A percentile compares a stretch with the other conserved stretches of the same genome.
These are phyloP conservation scores for Campoletis raptor DNA, from an alignment of 2,888 invertebrate species.

Conservation along the genomic window DNA sequence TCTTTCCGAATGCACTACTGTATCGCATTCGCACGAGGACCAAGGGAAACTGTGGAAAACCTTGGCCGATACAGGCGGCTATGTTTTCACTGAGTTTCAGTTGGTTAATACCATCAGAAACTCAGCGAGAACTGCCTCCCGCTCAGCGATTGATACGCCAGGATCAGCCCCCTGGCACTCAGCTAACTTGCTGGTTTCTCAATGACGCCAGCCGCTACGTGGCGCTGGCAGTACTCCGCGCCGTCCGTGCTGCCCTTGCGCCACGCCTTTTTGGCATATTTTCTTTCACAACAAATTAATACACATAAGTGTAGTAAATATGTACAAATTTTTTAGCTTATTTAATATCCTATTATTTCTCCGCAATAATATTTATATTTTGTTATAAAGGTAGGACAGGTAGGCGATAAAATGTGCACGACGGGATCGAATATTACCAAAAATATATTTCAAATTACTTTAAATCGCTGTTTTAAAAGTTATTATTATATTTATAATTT, in stretches of 20 bases:
- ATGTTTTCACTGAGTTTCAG: too few species aligned
- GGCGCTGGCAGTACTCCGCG: constrained; percentile 31
- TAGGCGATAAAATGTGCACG: constrained; percentile 25
- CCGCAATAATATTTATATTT: constrained; percentile 12
- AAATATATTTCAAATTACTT: constrained; percentile 14
- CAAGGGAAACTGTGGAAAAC: too few species aligned
- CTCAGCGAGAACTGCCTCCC: too few species aligned
- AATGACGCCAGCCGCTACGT: constrained; percentile 17
- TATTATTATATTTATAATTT: too few species aligned
- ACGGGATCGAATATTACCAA: constrained; percentile 30
- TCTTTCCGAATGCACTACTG: too few species aligned
- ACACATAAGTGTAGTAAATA: constrained; percentile 41
- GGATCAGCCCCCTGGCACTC: constrained; percentile 39
- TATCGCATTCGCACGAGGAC: too few species aligned
- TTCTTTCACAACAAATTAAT: constrained; percentile 37
- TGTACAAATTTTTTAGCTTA: constrained; percentile 24
- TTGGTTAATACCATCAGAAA: too few species aligned
- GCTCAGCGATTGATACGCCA: too few species aligned
- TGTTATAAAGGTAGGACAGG: constrained; percentile 33
- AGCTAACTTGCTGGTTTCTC: constrained; percentile 20
- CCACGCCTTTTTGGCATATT: constrained; percentile 25
- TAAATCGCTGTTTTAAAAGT: neutral
- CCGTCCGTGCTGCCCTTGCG: constrained; percentile 10
- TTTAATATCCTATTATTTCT: constrained; percentile 30
- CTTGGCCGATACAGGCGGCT: too few species aligned